Percentiles rank a stretch among this genome's conserved stretches.
Evolutionary conservation across 2,797 vertebrate genomes (phyloP).

Genomic region (Brachyrhaphis roseni): DNA sequence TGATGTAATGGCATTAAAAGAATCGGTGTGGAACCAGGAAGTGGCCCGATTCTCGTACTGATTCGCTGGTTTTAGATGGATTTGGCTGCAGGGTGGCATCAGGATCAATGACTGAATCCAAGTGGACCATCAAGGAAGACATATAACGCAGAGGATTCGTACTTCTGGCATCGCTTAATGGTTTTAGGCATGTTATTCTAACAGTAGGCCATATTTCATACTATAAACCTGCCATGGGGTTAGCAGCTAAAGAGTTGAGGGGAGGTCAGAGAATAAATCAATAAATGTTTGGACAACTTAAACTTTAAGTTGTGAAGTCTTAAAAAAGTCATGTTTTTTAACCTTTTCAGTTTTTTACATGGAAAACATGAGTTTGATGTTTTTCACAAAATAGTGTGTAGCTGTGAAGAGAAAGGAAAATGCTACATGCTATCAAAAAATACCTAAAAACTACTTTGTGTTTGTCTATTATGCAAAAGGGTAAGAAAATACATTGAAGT

Average conservation of each 20-base stretch:
- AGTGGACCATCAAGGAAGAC: conserved; percentile 48
- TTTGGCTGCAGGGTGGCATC: not conserved
- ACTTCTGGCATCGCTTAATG: not conserved
- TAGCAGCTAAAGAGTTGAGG: not conserved
- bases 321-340: not conserved
- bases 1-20: conserved; percentile 5
- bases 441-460: not conserved
- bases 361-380: not conserved
- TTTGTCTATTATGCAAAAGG: not conserved
- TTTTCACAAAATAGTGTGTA: not conserved
- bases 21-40: not conserved
- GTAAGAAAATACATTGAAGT: not conserved
- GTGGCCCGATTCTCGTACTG: not conserved
- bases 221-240: not conserved
- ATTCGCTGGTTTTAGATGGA: conserved; percentile 1
- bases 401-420: not conserved
- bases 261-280: no score
- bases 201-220: not conserved
- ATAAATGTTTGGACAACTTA: not conserved
- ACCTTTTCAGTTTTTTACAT: not conserved
- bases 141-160: not conserved
- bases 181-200: not conserved
- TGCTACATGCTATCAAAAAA: not conserved
- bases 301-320: not conserved
- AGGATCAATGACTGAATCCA: conserved; percentile 21